Conservation (phyloP, 2,113 vertebrate genomes). For the Myxocyprinus asiaticus region DNA sequence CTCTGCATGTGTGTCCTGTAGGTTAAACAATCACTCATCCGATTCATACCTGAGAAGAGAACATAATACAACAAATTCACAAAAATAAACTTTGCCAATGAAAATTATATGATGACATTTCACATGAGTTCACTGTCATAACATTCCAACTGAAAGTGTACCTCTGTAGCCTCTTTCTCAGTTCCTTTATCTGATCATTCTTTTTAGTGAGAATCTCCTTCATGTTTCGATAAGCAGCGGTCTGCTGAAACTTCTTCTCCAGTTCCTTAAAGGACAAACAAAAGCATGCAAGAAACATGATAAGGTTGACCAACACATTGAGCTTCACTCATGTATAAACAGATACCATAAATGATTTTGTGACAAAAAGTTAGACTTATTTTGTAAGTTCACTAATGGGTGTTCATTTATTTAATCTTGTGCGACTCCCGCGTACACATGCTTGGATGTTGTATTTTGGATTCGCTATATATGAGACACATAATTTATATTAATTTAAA, state of each 20-base stretch:
- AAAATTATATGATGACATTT: neutral
- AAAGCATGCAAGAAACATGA: neutral
- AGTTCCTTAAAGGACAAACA: slow-evolving; percentile 76
- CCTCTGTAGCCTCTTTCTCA: slow-evolving; percentile 86
- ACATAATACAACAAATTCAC: neutral
- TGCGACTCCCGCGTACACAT: no score
- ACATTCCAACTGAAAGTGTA: slow-evolving; percentile 54
- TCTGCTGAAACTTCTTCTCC: slow-evolving; percentile 97
- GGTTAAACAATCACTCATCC: slow-evolving; percentile 67
- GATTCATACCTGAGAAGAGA: slow-evolving; percentile 74
- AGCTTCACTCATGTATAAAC: no score
- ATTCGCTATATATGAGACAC: no score
- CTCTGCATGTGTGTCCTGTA: slow-evolving; percentile 11
- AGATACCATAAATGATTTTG: no score
- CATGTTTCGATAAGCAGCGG: slow-evolving; percentile 93
- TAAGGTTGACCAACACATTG: no score
- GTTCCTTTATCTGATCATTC: slow-evolving; percentile 94
- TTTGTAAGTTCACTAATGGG: no score
- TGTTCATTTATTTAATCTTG: no score
- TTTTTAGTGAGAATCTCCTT: slow-evolving; percentile 96
- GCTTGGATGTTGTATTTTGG: no score
- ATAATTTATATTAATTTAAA: no score
- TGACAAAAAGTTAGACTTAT: no score
- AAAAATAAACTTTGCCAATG: neutral
- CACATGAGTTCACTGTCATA: neutral